phyloP scores from a whole-genome alignment of 2,888 invertebrate species.

The Andrena praecox region DNA sequence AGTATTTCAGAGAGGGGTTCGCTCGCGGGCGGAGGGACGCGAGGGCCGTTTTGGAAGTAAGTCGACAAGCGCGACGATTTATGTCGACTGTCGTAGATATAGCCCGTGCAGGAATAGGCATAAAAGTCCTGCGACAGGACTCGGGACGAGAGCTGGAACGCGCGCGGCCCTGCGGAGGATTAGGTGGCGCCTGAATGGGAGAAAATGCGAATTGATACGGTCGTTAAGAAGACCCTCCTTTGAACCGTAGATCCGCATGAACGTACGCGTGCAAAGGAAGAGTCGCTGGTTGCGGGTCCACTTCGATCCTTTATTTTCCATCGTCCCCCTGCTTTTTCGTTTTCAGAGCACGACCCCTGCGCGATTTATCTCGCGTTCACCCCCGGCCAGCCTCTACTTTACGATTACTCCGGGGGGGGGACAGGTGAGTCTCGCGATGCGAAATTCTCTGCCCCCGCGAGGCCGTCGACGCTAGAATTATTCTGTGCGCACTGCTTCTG shows the following conservation, averaged over 20 bases:
- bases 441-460: neutral
- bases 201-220: slow-evolving; percentile 80
- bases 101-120: slow-evolving; percentile 54
- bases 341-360: slow-evolving; percentile 20
- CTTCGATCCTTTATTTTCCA: slow-evolving; percentile 50
- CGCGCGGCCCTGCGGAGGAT: slow-evolving; percentile 67
- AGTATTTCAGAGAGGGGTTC: neutral
- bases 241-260: slow-evolving; percentile 59
- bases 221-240: slow-evolving; percentile 75
- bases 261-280: slow-evolving; percentile 49
- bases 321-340: neutral
- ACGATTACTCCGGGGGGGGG: slow-evolving; percentile 2
- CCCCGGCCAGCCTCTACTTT: slow-evolving; percentile 22
- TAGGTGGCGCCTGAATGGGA: slow-evolving; percentile 75
- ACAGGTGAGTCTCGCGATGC: slow-evolving; percentile 35
- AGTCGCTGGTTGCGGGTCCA: slow-evolving; percentile 36
- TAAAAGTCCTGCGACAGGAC: slow-evolving; percentile 68
- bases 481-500: neutral
- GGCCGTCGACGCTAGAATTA: neutral
- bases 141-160: slow-evolving; percentile 30
- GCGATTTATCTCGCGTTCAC: slow-evolving; percentile 62
- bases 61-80: slow-evolving; percentile 71
- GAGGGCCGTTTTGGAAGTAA: slow-evolving; percentile 37
- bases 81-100: slow-evolving; percentile 67
- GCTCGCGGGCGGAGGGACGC: slow-evolving; percentile 4